Base-by-base conservation (phyloP, 2,888 invertebrate genomes). In the Anoplius nigerrimus region DNA sequence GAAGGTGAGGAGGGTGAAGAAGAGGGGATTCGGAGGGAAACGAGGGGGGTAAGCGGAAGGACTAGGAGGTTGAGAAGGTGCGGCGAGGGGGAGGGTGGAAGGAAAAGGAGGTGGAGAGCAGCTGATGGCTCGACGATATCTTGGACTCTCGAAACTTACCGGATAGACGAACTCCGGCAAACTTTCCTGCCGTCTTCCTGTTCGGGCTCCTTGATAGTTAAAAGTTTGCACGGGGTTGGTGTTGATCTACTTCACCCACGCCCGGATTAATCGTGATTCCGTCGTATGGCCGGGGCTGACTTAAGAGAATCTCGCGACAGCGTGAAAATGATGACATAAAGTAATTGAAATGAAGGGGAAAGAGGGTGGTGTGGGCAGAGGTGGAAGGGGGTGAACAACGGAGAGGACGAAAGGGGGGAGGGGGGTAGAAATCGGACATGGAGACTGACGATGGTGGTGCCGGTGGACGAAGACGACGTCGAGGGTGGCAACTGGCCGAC, bases 201-300 rank as follows among this genome's bases (percentile, higher is more conserved):
- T 74, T 45, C 72, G 73, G 60, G 69, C 66, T 76, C 74, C 74
- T 70, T 71, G 78, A 78, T 78, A 78, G 78, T 78, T 78, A 78
- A 78, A 78, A 78, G 72, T 78, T 78, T 74, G 69, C 66, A 60
- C 74, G 74, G 64, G 62, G 54, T 67, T 68, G 72, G 72, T 78
- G 78, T 78, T 78, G 78, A 78, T 78, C 78, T 74, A 78, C 78
- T 78, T 78, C 72, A 72, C 72, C 76, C 74, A 68, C 76, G 76
- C 71, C 71, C 69, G 76, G 69, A 78, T 78, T 78, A 78, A 78
- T 78, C 78, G 78, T 68, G 78, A 78, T 78, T 77, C 72, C 72
- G 69, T 18, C 53, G 43, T 52, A 13, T 43, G 42, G 18, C 18
- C 34, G 34, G 34, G 24, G 34, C 20, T 61, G 52, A 53, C 61